A percentile compares a stretch with the other conserved stretches of the same genome.
Evolutionary conservation across 2,113 vertebrate species (phyloP).

Genomic region (Mungos mungo): DNA sequence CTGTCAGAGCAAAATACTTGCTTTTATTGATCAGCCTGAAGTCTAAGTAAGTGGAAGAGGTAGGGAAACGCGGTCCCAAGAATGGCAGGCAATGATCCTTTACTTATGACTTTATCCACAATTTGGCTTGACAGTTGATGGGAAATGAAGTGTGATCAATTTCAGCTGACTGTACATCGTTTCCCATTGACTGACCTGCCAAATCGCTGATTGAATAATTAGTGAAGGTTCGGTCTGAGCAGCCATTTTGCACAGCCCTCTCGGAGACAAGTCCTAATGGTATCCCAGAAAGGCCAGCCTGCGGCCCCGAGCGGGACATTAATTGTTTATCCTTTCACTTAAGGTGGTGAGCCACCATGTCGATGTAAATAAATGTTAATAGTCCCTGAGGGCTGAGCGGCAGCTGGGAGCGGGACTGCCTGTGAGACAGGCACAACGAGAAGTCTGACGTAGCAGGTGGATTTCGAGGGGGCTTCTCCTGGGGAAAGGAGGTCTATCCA

Average conservation of each 20-base stretch:
- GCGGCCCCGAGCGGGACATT: not conserved
- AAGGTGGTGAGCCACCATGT: conserved; percentile 27
- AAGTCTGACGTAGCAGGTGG: conserved; percentile 2
- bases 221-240: conserved; percentile 73
- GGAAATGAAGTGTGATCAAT: conserved; percentile 85
- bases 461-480: not conserved
- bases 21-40: conserved; percentile 66
- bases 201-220: conserved; percentile 82
- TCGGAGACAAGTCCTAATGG: conserved; percentile 57
- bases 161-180: conserved; percentile 72
- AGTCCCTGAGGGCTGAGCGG: not conserved
- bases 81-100: conserved; percentile 75
- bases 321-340: conserved; percentile 44
- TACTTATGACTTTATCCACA: conserved; percentile 76
- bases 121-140: conserved; percentile 82
- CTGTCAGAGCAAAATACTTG: conserved; percentile 67
- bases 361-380: conserved; percentile 20
- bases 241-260: conserved; percentile 65
- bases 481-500: not conserved
- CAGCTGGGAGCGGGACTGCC: not conserved
- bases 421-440: conserved; percentile 40
- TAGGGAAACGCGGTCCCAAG: conserved; percentile 51
- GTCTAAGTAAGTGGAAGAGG: conserved; percentile 60
- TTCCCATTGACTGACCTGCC: conserved; percentile 81
- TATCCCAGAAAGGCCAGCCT: conserved; percentile 58